Evolutionary conservation across 1,140 invertebrate species (phyloP).

Genomic region (Venturia canescens): DNA sequence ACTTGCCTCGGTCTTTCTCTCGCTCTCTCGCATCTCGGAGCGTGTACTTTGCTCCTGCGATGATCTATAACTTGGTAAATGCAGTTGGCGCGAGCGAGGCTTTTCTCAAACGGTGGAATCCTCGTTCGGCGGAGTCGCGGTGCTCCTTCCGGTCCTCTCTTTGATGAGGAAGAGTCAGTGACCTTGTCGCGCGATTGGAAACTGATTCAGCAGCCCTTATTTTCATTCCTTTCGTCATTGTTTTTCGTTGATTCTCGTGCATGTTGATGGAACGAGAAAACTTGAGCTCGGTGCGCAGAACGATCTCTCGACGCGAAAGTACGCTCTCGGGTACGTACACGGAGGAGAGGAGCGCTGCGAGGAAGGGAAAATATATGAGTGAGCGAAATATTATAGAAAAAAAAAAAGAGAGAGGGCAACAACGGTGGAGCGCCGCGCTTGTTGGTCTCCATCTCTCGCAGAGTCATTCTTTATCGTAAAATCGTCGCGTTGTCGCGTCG

Average conservation of each 20-base stretch:
- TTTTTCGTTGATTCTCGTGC: not conserved
- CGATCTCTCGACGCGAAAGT: slow-evolving; percentile 52
- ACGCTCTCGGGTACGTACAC: not conserved
- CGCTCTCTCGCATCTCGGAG: slow-evolving; percentile 7
- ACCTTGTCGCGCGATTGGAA: too few species aligned
- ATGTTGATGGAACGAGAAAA: slow-evolving; percentile 31
- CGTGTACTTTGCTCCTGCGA: not conserved
- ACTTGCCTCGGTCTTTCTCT: slow-evolving; percentile 27
- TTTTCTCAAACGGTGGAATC: too few species aligned
- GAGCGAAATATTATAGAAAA: slow-evolving; percentile 31
- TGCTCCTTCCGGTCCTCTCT: too few species aligned
- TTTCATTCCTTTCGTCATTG: too few species aligned
- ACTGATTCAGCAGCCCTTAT: too few species aligned
- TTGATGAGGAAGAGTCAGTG: too few species aligned
- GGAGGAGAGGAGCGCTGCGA: slow-evolving; percentile 25
- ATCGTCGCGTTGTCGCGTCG: slow-evolving; percentile 34
- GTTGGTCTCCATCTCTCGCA: not conserved
- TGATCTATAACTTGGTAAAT: slow-evolving; percentile 4
- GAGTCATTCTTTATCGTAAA: slow-evolving; percentile 27
- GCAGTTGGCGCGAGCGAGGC: not conserved
- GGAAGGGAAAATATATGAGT: slow-evolving; percentile 45
- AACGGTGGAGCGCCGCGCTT: slow-evolving; percentile 53
- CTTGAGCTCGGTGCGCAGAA: slow-evolving; percentile 1
- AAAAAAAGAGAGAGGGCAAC: slow-evolving; percentile 52
- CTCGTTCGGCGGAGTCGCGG: too few species aligned